These are phyloP conservation scores for Poeciliopsis turrubarensis DNA, from an alignment of 2,113 vertebrate genomes.

Conservation along the genomic window DNA sequence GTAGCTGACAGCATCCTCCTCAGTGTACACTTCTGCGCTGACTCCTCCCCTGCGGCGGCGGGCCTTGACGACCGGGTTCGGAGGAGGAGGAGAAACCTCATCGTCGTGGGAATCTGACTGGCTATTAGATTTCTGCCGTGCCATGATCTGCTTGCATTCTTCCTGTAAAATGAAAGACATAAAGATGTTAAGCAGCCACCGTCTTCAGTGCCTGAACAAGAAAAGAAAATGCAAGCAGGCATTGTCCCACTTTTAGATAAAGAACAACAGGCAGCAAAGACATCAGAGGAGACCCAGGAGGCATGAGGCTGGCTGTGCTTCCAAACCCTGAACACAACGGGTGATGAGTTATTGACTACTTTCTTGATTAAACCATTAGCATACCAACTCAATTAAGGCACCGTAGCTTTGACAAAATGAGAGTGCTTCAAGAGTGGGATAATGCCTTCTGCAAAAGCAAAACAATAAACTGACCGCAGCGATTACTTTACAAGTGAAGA, in stretches of 20 bases:
- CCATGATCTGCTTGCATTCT: constrained; percentile 93
- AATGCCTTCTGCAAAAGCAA: background rate
- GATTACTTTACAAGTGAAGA: background rate
- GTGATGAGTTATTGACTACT: constrained; percentile 60
- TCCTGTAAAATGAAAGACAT: constrained; percentile 80
- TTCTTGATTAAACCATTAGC: constrained; percentile 58
- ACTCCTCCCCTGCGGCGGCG: constrained; percentile 90
- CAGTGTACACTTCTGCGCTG: constrained; percentile 96
- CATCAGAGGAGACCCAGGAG: constrained; percentile 25
- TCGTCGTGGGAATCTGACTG: constrained; percentile 95
- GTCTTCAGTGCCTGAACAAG: background rate
- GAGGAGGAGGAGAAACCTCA: constrained; percentile 91
- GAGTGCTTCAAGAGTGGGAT: constrained; percentile 1
- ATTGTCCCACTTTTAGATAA: constrained; percentile 22
- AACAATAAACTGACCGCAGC: background rate
- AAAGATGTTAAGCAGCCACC: background rate
- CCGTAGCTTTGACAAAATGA: constrained; percentile 17
- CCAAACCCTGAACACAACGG: constrained; percentile 30
- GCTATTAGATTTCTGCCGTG: constrained; percentile 94
- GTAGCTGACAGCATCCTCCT: constrained; percentile 96
- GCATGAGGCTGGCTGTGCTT: constrained; percentile 21
- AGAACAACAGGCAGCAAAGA: constrained; percentile 40
- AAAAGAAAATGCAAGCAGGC: constrained; percentile 23
- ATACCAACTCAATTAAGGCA: constrained; percentile 43
- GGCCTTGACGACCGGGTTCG: constrained; percentile 92